Conservation (phyloP, 2,888 invertebrate species). For the Drosophila borealis region DNA sequence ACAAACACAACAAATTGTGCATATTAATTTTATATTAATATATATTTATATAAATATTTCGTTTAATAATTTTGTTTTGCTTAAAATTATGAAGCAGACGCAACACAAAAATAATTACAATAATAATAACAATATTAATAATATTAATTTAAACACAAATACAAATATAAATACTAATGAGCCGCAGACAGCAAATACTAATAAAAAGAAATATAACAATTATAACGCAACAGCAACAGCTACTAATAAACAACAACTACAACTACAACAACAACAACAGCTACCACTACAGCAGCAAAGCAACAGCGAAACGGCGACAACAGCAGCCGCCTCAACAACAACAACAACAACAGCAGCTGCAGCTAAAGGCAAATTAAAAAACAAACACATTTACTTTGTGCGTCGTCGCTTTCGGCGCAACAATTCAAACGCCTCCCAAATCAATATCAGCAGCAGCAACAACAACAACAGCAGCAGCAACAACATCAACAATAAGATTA, state of each 20-base stretch:
- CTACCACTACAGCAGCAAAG: constrained; percentile 34
- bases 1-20: constrained; percentile 31
- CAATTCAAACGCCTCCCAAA: constrained; percentile 63
- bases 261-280: constrained; percentile 33
- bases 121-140: constrained; percentile 66
- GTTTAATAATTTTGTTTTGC: constrained; percentile 41
- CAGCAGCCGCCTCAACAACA: constrained; percentile 32
- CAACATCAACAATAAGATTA: constrained; percentile 51
- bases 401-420: constrained; percentile 65
- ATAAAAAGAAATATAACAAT: constrained; percentile 59
- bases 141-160: constrained; percentile 57
- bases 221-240: constrained; percentile 44
- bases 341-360: constrained; percentile 37
- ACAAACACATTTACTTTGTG: constrained; percentile 66
- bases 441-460: constrained; percentile 39
- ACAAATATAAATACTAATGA: constrained; percentile 51
- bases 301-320: constrained; percentile 28
- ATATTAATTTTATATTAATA: constrained; percentile 3
- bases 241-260: constrained; percentile 50
- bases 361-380: constrained; percentile 55
- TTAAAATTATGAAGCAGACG: constrained; percentile 82
- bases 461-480: constrained; percentile 29
- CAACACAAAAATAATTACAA: constrained; percentile 67
- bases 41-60: constrained; percentile 29
- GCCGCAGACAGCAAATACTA: constrained; percentile 54